Percentiles rank a stretch among this genome's conserved stretches.
Conservation (phyloP, 2,113 vertebrate species). For the Aspidoscelis tigris region DNA sequence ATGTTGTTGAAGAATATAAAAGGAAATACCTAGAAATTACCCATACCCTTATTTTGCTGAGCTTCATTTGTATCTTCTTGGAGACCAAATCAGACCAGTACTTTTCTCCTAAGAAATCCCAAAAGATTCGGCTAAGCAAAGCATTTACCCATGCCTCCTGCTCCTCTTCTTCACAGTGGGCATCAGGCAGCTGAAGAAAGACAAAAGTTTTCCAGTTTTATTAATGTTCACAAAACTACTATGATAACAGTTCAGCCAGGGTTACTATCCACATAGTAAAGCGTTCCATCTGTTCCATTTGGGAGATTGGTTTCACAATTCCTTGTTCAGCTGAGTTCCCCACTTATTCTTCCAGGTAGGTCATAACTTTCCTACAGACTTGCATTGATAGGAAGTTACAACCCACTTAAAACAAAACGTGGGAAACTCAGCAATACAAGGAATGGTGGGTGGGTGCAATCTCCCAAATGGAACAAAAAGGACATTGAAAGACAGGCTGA, state of each 20-base stretch:
- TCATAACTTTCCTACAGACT: too few relatives aligned
- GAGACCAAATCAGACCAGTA: slow-evolving; percentile 96
- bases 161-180: slow-evolving; percentile 76
- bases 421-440: too few relatives aligned
- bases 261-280: not conserved
- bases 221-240: not conserved
- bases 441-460: too few relatives aligned
- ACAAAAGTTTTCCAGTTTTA: slow-evolving; percentile 22
- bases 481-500: too few relatives aligned
- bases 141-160: slow-evolving; percentile 96
- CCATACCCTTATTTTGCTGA: slow-evolving; percentile 97
- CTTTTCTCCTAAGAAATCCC: slow-evolving; percentile 98
- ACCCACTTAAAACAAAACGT: too few relatives aligned
- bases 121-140: slow-evolving; percentile 94
- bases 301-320: too few relatives aligned
- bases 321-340: too few relatives aligned
- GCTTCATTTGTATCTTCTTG: slow-evolving; percentile 99
- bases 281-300: too few relatives aligned
- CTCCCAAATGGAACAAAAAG: too few relatives aligned
- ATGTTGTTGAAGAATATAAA: not conserved
- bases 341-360: too few relatives aligned
- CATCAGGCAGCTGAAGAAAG: slow-evolving; percentile 79
- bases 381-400: too few relatives aligned
- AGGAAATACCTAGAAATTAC: not conserved
- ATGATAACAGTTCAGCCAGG: not conserved